Evolutionary conservation across 2,888 invertebrate species (phyloP), one percentile per base, ranked within the genome.

Genomic region (Cantharis flavilabris): DNA sequence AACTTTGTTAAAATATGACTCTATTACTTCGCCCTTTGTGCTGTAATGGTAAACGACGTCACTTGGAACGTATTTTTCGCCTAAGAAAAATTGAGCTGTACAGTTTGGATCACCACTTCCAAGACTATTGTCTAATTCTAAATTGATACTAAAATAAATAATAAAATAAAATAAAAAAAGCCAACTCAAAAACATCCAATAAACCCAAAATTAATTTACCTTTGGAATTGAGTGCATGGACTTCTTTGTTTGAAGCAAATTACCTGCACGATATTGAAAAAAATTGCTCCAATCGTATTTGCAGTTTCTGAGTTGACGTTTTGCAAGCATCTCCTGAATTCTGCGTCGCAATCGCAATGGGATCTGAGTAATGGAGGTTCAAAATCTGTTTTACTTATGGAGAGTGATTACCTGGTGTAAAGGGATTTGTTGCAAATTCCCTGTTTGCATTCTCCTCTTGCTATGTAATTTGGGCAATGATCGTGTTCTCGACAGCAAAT

Each of bases 401-500:
- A 63, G 11, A 13, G 13, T 7, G 23, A 62, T 14, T 82, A 90
- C 90, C 89, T 90, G 0, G 93, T 94, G 84, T 92, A 93, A 2
- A 91, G 91, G 4, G 93, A 92, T 28, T 90, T 89, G 86, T 95
- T 95, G 86, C 94, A 94, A 28, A 94, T 89, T 0, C 93, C 91
- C 77, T 92, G 90, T 70, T 90, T 90, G 80, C 92, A 92, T 81
- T 92, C 90, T 16, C 92, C 91, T 3, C 91, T 90, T 33, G 87
- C 86, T 62, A 95, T 89, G 3, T 90, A 90, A 81, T 90, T 89
- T 0, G 93, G 92, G 81, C 95, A 95, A 82, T 92, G 90, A 84
- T 95, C 94, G 86, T 95, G 94, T 77, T 93, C 93, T 20, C 94
- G 89, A 83, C 95, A 95, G 83, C 95, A 95, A 23, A 89, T 89